These are phyloP conservation scores for Eclectus roratus DNA, from an alignment of 2,113 vertebrate species.

Conservation along the genomic window DNA sequence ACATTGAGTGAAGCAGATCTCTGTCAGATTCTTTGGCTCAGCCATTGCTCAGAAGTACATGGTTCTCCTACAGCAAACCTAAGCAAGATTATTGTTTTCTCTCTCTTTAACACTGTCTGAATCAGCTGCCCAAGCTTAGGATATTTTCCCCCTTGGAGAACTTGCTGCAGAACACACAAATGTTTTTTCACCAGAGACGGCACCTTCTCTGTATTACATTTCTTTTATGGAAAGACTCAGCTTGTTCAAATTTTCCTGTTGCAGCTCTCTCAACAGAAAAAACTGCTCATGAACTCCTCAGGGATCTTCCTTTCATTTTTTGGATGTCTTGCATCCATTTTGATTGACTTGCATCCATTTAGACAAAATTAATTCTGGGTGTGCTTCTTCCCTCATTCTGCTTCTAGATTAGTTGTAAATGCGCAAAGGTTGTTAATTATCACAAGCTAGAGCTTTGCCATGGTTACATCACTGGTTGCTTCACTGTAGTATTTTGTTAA, in stretches of 20 bases:
- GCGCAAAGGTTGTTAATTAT: neutral
- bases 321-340: neutral
- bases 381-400: neutral
- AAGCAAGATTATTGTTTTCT: neutral
- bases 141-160: neutral
- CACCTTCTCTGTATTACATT: neutral
- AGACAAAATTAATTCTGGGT: neutral
- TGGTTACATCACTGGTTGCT: neutral
- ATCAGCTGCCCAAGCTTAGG: neutral
- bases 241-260: neutral
- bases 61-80: neutral
- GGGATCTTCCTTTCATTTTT: neutral
- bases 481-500: neutral
- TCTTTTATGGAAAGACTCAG: neutral
- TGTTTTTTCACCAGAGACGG: neutral
- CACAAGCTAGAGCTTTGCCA: neutral
- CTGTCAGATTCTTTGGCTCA: neutral
- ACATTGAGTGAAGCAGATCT: neutral
- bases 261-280: neutral
- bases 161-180: neutral
- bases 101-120: neutral
- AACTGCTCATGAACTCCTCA: neutral
- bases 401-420: neutral
- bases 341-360: neutral
- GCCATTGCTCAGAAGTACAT: neutral